phyloP scores from a whole-genome alignment of 2,888 invertebrate species.

The Ochropacha duplaris region DNA sequence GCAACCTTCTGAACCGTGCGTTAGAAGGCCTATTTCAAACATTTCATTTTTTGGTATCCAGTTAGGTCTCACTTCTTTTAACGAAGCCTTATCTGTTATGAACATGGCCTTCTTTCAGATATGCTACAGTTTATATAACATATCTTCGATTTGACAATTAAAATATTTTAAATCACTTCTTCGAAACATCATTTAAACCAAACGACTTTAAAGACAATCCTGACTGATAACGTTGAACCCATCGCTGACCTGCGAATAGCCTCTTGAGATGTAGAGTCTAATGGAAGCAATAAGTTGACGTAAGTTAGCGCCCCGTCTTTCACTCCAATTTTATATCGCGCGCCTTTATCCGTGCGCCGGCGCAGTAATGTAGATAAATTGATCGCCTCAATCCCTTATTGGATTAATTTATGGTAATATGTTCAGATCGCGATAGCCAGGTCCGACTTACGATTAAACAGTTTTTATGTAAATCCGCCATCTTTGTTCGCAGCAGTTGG shows the following conservation, averaged over 20 bases:
- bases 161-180: not conserved
- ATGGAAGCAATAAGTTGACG: slow-evolving; percentile 55
- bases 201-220: not conserved
- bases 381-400: slow-evolving; percentile 68
- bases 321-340: slow-evolving; percentile 30
- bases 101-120: too few species aligned
- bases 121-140: too few species aligned
- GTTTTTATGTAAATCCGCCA: slow-evolving; percentile 77
- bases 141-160: too few species aligned
- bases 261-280: slow-evolving; percentile 31
- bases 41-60: too few species aligned
- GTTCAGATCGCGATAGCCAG: slow-evolving; percentile 68
- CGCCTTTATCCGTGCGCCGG: slow-evolving; percentile 49
- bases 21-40: too few species aligned
- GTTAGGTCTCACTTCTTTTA: too few species aligned
- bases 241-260: slow-evolving; percentile 7
- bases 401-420: slow-evolving; percentile 75
- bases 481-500: slow-evolving; percentile 69
- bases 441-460: slow-evolving; percentile 74
- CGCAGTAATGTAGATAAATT: slow-evolving; percentile 68
- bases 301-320: slow-evolving; percentile 37
- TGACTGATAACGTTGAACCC: slow-evolving; percentile 3
- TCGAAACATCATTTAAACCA: too few species aligned
- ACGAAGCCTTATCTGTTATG: too few species aligned
- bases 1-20: too few species aligned